phyloP scores from a whole-genome alignment of 1,140 invertebrate species.

The Cherax quadricarinatus region DNA sequence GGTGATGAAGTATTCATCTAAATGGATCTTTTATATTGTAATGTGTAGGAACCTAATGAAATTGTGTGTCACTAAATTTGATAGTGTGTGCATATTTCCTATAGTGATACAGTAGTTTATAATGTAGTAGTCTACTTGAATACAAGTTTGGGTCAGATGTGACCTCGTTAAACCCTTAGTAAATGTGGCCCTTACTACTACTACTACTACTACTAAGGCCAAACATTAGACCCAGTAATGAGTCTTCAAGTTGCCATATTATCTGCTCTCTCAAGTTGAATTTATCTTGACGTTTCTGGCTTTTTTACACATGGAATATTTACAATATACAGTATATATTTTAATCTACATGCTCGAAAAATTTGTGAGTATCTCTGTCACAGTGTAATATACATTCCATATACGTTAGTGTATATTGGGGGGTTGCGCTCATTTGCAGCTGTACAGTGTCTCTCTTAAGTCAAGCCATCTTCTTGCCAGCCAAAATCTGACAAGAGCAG shows the following conservation, averaged over 20 bases:
- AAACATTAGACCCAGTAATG: conserved; percentile 17
- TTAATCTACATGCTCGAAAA: neutral
- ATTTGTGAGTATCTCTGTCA: neutral
- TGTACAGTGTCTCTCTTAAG: conserved; percentile 28
- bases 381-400: conserved; percentile 56
- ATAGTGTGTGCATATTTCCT: conserved; percentile 21
- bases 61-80: conserved; percentile 19
- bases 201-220: conserved; percentile 7
- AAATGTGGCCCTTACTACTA: conserved; percentile 4
- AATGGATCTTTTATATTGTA: conserved; percentile 28
- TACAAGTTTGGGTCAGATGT: neutral
- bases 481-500: conserved; percentile 13
- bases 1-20: conserved; percentile 4
- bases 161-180: neutral
- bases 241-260: conserved; percentile 52
- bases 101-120: neutral
- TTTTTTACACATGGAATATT: neutral
- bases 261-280: neutral
- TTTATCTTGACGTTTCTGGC: neutral
- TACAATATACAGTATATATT: neutral
- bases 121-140: neutral
- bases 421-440: conserved; percentile 46
- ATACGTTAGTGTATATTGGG: conserved; percentile 29
- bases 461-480: conserved; percentile 51
- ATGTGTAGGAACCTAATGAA: conserved; percentile 19